phyloP scores from a whole-genome alignment of 2,113 vertebrate genomes.

The Chelonoidis abingdonii region DNA sequence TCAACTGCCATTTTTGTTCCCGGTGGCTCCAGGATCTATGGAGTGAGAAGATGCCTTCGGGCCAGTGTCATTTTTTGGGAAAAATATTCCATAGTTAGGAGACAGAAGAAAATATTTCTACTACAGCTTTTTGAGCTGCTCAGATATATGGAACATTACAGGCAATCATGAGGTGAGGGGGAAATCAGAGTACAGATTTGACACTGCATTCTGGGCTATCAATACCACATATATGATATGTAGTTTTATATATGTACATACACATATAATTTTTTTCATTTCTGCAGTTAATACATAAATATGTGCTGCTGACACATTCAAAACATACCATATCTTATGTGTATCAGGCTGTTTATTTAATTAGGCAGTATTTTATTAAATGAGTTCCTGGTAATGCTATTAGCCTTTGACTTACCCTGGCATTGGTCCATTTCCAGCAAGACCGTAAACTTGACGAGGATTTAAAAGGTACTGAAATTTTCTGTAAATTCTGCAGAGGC shows the following conservation, averaged over 20 bases:
- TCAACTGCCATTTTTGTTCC: not conserved
- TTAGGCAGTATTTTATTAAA: constrained; percentile 67
- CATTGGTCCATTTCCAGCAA: constrained; percentile 93
- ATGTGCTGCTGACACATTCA: constrained; percentile 17
- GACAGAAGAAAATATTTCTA: not conserved
- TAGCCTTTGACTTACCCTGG: constrained; percentile 86
- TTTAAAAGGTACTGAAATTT: constrained; percentile 97
- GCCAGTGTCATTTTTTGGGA: not conserved
- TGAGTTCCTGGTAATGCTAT: constrained; percentile 59
- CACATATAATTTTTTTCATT: constrained; percentile 1
- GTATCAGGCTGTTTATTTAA: constrained; percentile 41
- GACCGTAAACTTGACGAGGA: constrained; percentile 95
- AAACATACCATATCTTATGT: constrained; percentile 43
- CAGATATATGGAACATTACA: not conserved
- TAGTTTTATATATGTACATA: not conserved
- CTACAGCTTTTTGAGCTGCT: not conserved
- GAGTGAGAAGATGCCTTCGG: not conserved
- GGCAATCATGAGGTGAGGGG: not conserved
- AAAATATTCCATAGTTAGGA: not conserved
- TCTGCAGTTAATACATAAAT: not conserved
- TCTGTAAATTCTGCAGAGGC: constrained; percentile 88
- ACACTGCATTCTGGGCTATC: not conserved
- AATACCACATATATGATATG: not conserved
- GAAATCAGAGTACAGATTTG: accelerated
- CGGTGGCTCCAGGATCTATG: not conserved